phyloP scores from a whole-genome alignment of 2,113 vertebrate genomes.

The Campylorhamphus procurvoides region DNA sequence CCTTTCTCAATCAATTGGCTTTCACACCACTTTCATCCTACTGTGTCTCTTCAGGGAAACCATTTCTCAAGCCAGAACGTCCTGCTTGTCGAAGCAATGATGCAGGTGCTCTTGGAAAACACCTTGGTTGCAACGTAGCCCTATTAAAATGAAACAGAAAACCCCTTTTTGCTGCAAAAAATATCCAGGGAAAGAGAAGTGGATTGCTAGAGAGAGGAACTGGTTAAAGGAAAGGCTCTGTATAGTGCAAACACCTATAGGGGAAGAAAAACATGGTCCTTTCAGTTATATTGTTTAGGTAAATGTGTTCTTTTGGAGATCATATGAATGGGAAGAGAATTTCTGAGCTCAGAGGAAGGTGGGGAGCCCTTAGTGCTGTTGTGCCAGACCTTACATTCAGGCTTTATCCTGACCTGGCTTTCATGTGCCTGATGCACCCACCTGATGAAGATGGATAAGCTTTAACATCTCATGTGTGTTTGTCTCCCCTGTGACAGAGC shows the following conservation, averaged over 20 bases:
- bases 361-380: too few species aligned
- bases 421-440: too few species aligned
- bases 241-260: neutral
- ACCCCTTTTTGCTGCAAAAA: neutral
- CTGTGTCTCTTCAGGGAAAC: conserved; percentile 48
- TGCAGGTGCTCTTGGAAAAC: conserved; percentile 57
- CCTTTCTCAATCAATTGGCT: neutral
- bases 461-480: too few species aligned
- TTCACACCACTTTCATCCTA: neutral
- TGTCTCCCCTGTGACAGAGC: neutral
- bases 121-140: conserved; percentile 52
- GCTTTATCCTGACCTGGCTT: too few species aligned
- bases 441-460: too few species aligned
- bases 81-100: conserved; percentile 49
- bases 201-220: neutral
- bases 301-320: too few species aligned
- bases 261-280: neutral
- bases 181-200: neutral
- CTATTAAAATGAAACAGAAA: conserved; percentile 1
- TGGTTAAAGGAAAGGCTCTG: neutral
- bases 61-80: neutral
- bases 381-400: too few species aligned
- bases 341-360: too few species aligned
- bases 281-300: neutral
- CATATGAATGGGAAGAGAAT: too few species aligned